Evolutionary conservation across 1,140 invertebrate genomes (phyloP), one percentile per base, ranked within the genome.

Genomic region (Ctenoplectra terminalis): DNA sequence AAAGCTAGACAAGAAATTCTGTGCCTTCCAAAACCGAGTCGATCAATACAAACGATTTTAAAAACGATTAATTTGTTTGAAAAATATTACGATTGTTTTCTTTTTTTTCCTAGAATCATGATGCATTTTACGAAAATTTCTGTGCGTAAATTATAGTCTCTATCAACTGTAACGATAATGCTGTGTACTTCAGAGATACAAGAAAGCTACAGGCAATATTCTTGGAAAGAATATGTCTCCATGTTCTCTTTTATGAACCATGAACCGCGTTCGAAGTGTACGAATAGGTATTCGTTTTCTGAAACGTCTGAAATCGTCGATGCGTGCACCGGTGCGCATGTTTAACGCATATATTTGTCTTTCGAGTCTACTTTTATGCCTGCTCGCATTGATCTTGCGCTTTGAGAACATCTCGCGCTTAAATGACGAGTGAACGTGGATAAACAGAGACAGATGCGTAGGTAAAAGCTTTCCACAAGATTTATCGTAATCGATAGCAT

Each of bases 221-320:
- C 43, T n/a, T 29, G n/a, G 29, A n/a, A 69, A 15, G 48, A 11
- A 56, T 5, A 5, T 40, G 29, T 40, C 64, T 46, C 15, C 31
- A 26, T 46, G 23, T 43, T 56, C 61, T n/a, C 64, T 77, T 77
- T 77, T 46, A 69, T n/a, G 63, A 77, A 46, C 37, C 74, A 69
- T 69, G 74, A 69, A 58, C 74, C 37, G 43, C 37, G 37, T 56
- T 54, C 37, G 26, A 56, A 40, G 37, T 15, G 23, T 43, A 54
- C 74, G 74, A n/a, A 67, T 67, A 46, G 11, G 50, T 56, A 77
- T 77, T 56, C 66, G 20, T 43, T 26, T 77, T 69, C 17, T 11
- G 50, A 56, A 69, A 69, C 50, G 50, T 69, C 50, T 77, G 63
- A n/a, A 56, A 20, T 31, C 50, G 50, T 23, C 23, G 54, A 61